Base-by-base conservation (phyloP, 1,140 invertebrate genomes). In the Gryllus bimaculatus region DNA sequence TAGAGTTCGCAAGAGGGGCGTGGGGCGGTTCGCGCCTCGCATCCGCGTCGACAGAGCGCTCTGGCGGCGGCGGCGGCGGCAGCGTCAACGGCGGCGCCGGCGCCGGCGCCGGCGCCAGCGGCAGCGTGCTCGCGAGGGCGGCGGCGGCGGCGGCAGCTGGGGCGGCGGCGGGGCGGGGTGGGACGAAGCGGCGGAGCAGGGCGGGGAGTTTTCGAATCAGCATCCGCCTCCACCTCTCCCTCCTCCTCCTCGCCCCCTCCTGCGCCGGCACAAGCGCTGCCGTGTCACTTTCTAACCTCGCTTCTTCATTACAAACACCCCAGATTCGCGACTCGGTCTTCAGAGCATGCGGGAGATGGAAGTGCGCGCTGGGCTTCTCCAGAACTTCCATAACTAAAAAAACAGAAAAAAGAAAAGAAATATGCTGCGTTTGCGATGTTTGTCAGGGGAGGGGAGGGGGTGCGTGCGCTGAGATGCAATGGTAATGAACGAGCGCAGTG, bases 351-450 rank as follows among this genome's bases (percentile, higher is more conserved):
- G 54, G 54, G 18, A 66, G 18, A 2, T 66, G 54, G 54, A 66
- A 66, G 54, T 7, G 54, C 0, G 54, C 18, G 10, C 54, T 66
- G 10, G 54, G 54, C 54, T 66, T 66, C 54, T 66, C 54, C 54
- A 66, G 54, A 66, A 66, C 54, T 66, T 66, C 54, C 54, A 66
- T 66, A 66, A 66, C 54, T 66, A 66, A 66, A 66, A 66, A 66
- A 66, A 66, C 54, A 66, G 18, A 66, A 66, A 66, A 66, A 10
- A 3, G 18, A 66, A 18, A 66, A 66, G 54, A 66, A 66, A 18
- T 66, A 7, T 13, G 54, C 54, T 1, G 54, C 5, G 26, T 39
- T 39, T 39, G 26, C 26, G 26, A 39, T 39, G 26, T n/a, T n/a
- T n/a, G n/a, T n/a, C n/a, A 39, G 1, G 26, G 26, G 26, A 1